Evolutionary conservation across 2,888 invertebrate species (phyloP).

Genomic region (Strigamia maritima): DNA sequence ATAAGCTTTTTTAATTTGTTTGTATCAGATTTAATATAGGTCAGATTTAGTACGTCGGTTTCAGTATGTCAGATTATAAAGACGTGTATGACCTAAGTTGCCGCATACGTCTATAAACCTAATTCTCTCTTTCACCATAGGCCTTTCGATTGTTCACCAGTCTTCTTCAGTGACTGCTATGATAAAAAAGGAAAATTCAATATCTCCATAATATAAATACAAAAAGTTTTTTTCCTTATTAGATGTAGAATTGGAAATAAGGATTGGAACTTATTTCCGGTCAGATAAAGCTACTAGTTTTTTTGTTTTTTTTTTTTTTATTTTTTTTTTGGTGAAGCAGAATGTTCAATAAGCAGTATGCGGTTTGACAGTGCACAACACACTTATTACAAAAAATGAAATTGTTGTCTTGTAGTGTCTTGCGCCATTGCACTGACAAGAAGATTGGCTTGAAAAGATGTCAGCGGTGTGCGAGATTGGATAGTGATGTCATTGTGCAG

Average conservation of each 20-base stretch:
- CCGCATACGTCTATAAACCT: too few species aligned
- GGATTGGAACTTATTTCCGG: neutral
- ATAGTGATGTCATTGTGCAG: neutral
- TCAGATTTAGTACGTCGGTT: too few species aligned
- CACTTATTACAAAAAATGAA: neutral
- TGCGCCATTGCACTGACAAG: neutral
- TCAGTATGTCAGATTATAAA: too few species aligned
- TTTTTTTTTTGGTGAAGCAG: neutral
- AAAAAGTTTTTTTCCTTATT: too few species aligned
- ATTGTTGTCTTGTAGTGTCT: neutral
- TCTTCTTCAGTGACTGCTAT: too few species aligned
- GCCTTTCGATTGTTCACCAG: too few species aligned
- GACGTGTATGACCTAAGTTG: too few species aligned
- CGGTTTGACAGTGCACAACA: neutral
- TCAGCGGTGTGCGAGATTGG: neutral
- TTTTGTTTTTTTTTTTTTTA: neutral
- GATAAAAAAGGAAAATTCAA: too few species aligned
- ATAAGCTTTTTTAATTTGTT: too few species aligned
- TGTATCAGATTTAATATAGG: too few species aligned
- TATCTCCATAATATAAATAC: too few species aligned
- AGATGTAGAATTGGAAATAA: neutral
- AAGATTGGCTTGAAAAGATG: neutral
- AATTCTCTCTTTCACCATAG: too few species aligned
- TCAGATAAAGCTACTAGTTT: neutral
- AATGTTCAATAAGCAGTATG: neutral